These are phyloP conservation scores for Cuculus canorus DNA, from an alignment of 2,797 vertebrate genomes.

Conservation along the genomic window DNA sequence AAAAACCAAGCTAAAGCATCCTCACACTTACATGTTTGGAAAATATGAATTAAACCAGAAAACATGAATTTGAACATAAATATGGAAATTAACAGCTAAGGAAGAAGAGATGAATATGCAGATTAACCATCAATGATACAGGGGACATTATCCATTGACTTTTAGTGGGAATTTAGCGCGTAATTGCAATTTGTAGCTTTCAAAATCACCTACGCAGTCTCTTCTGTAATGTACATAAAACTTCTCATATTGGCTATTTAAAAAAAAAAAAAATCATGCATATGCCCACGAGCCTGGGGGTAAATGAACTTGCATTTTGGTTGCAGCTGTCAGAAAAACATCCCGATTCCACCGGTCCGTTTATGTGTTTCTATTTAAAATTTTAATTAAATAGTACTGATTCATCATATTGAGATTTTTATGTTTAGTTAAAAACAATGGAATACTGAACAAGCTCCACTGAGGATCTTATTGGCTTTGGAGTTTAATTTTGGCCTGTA, in stretches of 20 bases:
- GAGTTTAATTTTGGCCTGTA: constrained; percentile 29
- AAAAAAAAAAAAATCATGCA: neutral
- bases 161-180: neutral
- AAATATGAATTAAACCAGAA: neutral
- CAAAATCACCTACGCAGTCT: neutral
- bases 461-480: neutral
- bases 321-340: neutral
- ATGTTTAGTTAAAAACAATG: neutral
- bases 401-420: constrained; percentile 13
- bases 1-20: neutral
- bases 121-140: neutral
- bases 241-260: neutral
- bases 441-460: neutral
- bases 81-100: neutral
- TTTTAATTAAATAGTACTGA: constrained; percentile 25
- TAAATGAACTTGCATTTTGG: neutral
- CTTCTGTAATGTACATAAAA: neutral
- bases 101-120: neutral
- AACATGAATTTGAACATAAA: neutral
- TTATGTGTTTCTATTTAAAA: neutral
- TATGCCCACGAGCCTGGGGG: neutral
- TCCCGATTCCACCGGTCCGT: neutral
- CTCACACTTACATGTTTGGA: neutral
- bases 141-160: neutral
- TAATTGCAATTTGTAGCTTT: constrained; percentile 15